phyloP scores from a whole-genome alignment of 1,140 invertebrate species.

The Lepidotrigona ventralis region DNA sequence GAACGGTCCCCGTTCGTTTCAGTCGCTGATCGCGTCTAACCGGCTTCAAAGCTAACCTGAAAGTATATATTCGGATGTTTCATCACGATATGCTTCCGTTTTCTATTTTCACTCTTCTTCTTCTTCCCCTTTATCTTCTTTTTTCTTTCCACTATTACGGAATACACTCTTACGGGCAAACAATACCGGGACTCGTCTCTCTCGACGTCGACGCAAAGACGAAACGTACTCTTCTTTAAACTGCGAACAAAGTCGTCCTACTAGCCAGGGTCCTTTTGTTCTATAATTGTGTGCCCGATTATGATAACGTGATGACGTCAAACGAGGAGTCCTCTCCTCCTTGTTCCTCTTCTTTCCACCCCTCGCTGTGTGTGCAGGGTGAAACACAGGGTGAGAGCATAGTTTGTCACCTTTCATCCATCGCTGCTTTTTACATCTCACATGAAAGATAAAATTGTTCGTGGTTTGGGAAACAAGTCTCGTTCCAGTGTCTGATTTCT shows the following conservation, averaged over 20 bases:
- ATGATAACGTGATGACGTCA: constrained; percentile 55
- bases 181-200: constrained; percentile 39
- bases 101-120: constrained; percentile 5
- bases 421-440: no score
- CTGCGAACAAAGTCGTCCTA: constrained; percentile 39
- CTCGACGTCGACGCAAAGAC: constrained; percentile 45
- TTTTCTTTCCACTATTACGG: neutral
- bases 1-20: neutral
- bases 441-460: neutral
- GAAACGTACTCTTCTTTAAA: constrained; percentile 49
- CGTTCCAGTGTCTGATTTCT: neutral
- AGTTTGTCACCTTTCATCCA: no score
- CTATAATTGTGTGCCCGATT: constrained; percentile 52
- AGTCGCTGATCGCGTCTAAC: constrained; percentile 29
- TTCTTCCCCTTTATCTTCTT: neutral
- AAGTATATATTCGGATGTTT: constrained; percentile 27
- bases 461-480: neutral
- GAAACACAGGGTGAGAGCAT: no score
- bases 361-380: neutral
- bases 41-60: neutral
- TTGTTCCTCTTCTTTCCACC: no score
- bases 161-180: constrained; percentile 42
- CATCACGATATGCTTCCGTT: constrained; percentile 29
- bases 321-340: constrained; percentile 13
- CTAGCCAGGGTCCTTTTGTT: constrained; percentile 48